Conservation (phyloP, 2,113 vertebrate species). For the Pogona vitticeps region DNA sequence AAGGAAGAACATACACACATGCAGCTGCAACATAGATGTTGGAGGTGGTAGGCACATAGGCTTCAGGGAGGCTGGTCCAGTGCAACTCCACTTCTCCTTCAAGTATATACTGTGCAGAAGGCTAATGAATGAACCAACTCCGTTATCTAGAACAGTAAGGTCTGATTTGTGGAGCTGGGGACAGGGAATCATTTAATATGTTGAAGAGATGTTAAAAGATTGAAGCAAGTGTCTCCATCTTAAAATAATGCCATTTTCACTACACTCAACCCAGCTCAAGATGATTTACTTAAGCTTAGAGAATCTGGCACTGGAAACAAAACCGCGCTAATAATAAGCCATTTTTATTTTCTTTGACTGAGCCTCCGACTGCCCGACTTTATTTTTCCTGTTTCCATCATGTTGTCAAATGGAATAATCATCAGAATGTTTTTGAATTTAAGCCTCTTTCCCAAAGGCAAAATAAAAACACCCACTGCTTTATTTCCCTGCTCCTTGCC, state of each 20-base stretch:
- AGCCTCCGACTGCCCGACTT: not conserved
- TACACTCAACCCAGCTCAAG: conserved; percentile 8
- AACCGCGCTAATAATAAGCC: conserved; percentile 21
- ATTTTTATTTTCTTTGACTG: conserved; percentile 41
- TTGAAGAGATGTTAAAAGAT: conserved; percentile 5
- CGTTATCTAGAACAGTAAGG: not conserved
- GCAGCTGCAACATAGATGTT: not conserved
- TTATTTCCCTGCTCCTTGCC: conserved; percentile 4
- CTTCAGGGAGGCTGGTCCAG: not conserved
- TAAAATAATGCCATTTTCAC: not conserved
- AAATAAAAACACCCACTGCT: not conserved
- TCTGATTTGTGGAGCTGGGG: not conserved
- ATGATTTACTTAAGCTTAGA: conserved; percentile 9
- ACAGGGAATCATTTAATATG: not conserved
- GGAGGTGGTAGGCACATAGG: not conserved
- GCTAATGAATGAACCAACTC: not conserved
- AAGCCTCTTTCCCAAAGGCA: not conserved
- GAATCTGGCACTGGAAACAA: not conserved
- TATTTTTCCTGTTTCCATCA: conserved; percentile 19
- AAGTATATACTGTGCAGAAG: not conserved
- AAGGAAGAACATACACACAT: not conserved
- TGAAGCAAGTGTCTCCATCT: not conserved
- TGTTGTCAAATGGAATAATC: conserved; percentile 18
- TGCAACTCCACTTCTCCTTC: not conserved
- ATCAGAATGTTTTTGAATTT: conserved; percentile 1